These are phyloP conservation scores for Brevimyrus niger DNA, from an alignment of 2,113 vertebrate genomes.

Conservation along the genomic window DNA sequence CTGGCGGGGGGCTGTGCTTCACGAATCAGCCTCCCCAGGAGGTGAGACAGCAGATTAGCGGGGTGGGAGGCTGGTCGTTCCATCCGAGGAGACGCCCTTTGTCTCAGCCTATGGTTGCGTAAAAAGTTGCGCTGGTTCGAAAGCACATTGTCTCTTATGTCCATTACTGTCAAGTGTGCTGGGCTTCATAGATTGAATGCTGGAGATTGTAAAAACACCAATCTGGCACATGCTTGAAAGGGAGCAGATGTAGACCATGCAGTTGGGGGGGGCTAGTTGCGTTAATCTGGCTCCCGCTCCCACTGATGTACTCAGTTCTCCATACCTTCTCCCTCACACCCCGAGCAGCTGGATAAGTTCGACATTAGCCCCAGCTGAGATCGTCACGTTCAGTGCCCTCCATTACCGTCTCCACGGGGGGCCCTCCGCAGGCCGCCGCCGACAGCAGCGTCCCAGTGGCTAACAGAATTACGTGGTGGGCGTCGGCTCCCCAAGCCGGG, in stretches of 20 bases:
- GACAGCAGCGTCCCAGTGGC: conserved; percentile 27
- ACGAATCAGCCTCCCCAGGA: not conserved
- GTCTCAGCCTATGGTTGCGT: not conserved
- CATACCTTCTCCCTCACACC: conserved; percentile 24
- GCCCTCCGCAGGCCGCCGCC: conserved; percentile 45
- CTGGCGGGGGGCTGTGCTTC: not conserved
- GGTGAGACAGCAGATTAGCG: not conserved
- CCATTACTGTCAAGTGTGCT: not conserved
- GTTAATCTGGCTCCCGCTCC: conserved; percentile 17
- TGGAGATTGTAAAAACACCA: conserved; percentile 1
- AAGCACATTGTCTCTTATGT: not conserved
- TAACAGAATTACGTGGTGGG: not conserved
- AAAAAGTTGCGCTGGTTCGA: not conserved
- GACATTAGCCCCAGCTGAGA: conserved; percentile 43
- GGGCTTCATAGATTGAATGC: not conserved
- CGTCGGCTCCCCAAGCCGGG: not conserved
- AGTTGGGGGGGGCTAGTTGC: conserved; percentile 3
- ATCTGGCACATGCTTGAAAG: not conserved
- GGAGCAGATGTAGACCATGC: conserved; percentile 24
- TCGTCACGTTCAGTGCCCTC: conserved; percentile 53
- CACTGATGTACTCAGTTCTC: conserved; percentile 22
- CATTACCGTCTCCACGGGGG: conserved; percentile 53
- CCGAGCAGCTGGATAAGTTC: conserved; percentile 29
- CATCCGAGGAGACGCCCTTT: not conserved
- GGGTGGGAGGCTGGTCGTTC: not conserved